These are phyloP conservation scores for Zaprionus africanus DNA, from an alignment of 1,140 invertebrate genomes.

Conservation along the genomic window DNA sequence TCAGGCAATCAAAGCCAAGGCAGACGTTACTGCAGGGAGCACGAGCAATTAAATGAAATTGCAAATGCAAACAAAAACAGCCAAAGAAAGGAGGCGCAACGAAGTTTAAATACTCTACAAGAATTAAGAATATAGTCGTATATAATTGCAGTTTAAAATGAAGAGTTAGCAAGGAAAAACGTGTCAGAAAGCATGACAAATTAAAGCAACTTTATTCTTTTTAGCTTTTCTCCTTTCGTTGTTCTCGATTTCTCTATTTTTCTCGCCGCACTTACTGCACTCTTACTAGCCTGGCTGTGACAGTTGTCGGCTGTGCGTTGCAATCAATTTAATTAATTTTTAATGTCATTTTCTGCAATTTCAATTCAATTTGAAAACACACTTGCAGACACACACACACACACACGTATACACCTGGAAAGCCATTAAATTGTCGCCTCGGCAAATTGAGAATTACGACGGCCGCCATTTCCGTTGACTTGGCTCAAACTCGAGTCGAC, in stretches of 20 bases:
- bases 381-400: conserved; percentile 36
- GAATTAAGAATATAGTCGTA: background rate
- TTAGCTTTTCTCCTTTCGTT: background rate
- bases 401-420: conserved; percentile 63
- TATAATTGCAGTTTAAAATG: background rate
- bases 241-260: conserved; percentile 9
- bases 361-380: conserved; percentile 79
- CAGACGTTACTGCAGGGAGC: conserved; percentile 25
- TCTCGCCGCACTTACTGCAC: background rate
- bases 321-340: conserved; percentile 83
- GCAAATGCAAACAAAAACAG: conserved; percentile 53
- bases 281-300: conserved; percentile 46
- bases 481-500: conserved; percentile 43
- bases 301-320: conserved; percentile 52
- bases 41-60: conserved; percentile 61
- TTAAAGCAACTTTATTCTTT: conserved; percentile 29
- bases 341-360: conserved; percentile 78
- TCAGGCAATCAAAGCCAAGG: conserved; percentile 62
- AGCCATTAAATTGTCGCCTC: conserved; percentile 80
- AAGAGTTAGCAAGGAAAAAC: background rate
- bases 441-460: conserved; percentile 81
- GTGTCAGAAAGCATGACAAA: conserved; percentile 17
- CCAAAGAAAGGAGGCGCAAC: background rate
- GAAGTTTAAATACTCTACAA: conserved; percentile 40
- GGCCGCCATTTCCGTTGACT: conserved; percentile 55